These are phyloP conservation scores for Pachyuromys duprasi DNA, from an alignment of 2,797 vertebrate species.

Conservation along the genomic window DNA sequence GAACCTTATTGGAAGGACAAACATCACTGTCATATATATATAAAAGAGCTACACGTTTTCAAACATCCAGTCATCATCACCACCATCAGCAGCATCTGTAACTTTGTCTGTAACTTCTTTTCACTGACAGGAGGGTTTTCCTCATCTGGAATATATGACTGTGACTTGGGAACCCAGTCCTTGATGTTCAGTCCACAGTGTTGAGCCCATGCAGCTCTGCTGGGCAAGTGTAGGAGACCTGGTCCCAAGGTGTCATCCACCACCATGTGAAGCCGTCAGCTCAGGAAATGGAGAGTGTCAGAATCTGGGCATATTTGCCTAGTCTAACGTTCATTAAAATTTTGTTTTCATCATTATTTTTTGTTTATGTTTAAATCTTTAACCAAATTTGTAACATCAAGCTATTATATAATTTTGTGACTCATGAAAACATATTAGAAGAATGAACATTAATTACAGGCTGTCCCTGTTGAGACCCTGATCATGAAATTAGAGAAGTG, in stretches of 20 bases:
- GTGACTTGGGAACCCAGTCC: neutral
- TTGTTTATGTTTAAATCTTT: neutral
- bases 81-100: neutral
- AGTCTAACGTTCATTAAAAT: too few species aligned
- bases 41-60: neutral
- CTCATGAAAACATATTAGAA: neutral
- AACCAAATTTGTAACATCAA: neutral
- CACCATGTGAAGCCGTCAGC: neutral
- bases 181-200: neutral
- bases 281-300: neutral
- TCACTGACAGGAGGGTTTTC: too few species aligned
- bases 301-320: neutral
- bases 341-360: neutral
- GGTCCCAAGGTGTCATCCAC: neutral
- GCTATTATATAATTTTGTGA: neutral
- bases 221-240: neutral
- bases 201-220: neutral
- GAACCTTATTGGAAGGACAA: neutral
- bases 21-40: neutral
- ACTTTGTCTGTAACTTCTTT: neutral
- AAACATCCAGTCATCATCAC: neutral
- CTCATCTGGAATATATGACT: too few species aligned
- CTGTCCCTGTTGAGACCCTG: neutral
- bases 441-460: neutral
- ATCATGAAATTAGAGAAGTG: too few species aligned